Percentiles rank a stretch among this genome's conserved stretches.
Conservation (phyloP, 2,888 invertebrate genomes). For the Phorcus lineatus region DNA sequence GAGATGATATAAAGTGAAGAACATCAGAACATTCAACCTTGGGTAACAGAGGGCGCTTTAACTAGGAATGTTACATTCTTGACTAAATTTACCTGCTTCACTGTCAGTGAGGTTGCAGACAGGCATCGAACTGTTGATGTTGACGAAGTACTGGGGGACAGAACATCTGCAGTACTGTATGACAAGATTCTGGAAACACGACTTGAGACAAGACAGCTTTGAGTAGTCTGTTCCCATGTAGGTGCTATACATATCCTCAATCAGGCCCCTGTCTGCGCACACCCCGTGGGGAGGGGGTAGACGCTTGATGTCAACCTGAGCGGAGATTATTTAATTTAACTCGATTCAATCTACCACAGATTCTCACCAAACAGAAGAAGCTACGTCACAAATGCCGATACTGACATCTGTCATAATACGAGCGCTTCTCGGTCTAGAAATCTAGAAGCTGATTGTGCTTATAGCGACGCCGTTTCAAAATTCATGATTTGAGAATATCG, state of each 20-base stretch:
- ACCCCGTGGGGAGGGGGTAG: conserved; percentile 71
- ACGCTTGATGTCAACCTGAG: conserved; percentile 60
- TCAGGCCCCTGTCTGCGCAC: conserved; percentile 55
- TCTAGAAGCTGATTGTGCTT: too few species aligned
- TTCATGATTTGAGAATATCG: too few species aligned
- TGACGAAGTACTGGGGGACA: conserved; percentile 49
- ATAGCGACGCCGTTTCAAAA: too few species aligned
- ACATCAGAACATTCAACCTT: too few species aligned
- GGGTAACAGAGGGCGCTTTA: too few species aligned
- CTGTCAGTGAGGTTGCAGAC: conserved; percentile 49
- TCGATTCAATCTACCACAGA: background rate
- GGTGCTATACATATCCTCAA: conserved; percentile 46
- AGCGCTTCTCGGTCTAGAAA: too few species aligned
- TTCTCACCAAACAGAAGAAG: too few species aligned
- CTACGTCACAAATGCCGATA: too few species aligned
- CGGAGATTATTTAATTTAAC: background rate
- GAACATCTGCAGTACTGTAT: conserved; percentile 69
- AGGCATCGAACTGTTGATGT: conserved; percentile 21
- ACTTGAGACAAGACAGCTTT: conserved; percentile 73
- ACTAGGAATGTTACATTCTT: too few species aligned
- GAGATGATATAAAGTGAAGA: too few species aligned
- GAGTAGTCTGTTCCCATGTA: conserved; percentile 55
- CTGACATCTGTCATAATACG: too few species aligned
- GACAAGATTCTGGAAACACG: conserved; percentile 71
- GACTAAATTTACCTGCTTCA: too few species aligned